Base-by-base conservation (phyloP, 1,140 invertebrate genomes). In the Trichogramma pretiosum region DNA sequence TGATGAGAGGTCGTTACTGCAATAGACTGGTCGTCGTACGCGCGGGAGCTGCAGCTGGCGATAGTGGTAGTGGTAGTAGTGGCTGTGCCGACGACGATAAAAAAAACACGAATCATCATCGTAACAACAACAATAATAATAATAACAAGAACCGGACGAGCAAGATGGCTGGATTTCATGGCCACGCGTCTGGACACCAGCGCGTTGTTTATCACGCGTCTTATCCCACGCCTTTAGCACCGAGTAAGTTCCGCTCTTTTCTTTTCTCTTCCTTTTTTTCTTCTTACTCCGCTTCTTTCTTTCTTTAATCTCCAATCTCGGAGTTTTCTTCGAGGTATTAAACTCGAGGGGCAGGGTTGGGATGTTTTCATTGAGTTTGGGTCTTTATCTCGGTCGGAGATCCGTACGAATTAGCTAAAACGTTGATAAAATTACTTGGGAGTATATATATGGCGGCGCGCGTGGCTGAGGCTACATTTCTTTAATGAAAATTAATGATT, bases 191-290 rank as follows among this genome's bases (percentile, higher is more conserved):
- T 55, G 61, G 59, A 51, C 58, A 59, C 39, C 64, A 67, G 48
- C 59, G 65, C 55, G 65, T 64, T 53, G 60, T 64, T 23, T 67
- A 67, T 60, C 70, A 72, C 59, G 64, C 67, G 59, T 68, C 67
- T 53, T 71, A 72, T 59, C 68, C 70, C 58, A 71, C 67, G 60
- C 68, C 68, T 43, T 63, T 72, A 32, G 67, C 70, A 47, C 67
- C 68, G 66, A 72, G 70, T 72, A 67, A 72, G 69, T 65, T n/a
- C n/a, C n/a, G n/a, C n/a, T n/a, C n/a, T n/a, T n/a, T n/a, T n/a
- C n/a, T n/a, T n/a, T n/a, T n/a, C n/a, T n/a, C n/a, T n/a, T n/a
- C n/a, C n/a, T n/a, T n/a, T n/a, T n/a, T n/a, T n/a, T n/a, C n/a
- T n/a, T n/a, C n/a, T n/a, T n/a, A n/a, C 36, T n/a, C 14, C 21